Percentiles rank a stretch among this genome's conserved stretches.
phyloP scores from a whole-genome alignment of 1,140 invertebrate genomes.

The Drosophila asahinai region DNA sequence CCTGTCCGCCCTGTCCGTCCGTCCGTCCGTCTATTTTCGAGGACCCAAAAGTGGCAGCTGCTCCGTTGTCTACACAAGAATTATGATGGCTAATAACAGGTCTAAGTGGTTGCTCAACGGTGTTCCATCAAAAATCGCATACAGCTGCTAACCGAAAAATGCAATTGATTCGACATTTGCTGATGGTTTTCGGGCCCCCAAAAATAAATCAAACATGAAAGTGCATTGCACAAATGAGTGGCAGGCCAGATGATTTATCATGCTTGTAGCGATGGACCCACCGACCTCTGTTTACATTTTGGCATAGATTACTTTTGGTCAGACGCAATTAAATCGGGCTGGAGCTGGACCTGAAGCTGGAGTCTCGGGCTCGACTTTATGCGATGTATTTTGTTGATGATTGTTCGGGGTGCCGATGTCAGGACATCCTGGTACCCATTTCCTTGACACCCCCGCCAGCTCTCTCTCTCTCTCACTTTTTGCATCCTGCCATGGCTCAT shows the following conservation, averaged over 20 bases:
- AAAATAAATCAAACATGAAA: conserved; percentile 40
- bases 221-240: conserved; percentile 29
- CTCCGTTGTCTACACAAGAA: conserved; percentile 44
- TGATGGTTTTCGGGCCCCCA: conserved; percentile 20
- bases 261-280: conserved; percentile 7
- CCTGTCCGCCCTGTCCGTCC: conserved; percentile 13
- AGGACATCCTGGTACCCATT: conserved; percentile 22
- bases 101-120: conserved; percentile 52
- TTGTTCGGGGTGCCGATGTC: conserved; percentile 42
- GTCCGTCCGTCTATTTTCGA: conserved; percentile 2
- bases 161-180: conserved; percentile 48
- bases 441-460: background rate
- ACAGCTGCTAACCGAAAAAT: conserved; percentile 56
- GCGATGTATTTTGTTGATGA: conserved; percentile 34
- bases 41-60: conserved; percentile 59
- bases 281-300: conserved; percentile 45
- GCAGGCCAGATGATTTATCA: conserved; percentile 34
- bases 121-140: conserved; percentile 48
- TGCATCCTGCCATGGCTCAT: conserved; percentile 32
- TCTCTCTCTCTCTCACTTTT: background rate
- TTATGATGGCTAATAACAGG: conserved; percentile 62
- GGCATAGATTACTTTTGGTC: conserved; percentile 46
- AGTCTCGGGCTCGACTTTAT: conserved; percentile 32
- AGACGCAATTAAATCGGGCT: conserved; percentile 70
- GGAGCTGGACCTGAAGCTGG: conserved; percentile 4